Base-by-base conservation (phyloP, 1,140 invertebrate species). In the Mamestra configurata region DNA sequence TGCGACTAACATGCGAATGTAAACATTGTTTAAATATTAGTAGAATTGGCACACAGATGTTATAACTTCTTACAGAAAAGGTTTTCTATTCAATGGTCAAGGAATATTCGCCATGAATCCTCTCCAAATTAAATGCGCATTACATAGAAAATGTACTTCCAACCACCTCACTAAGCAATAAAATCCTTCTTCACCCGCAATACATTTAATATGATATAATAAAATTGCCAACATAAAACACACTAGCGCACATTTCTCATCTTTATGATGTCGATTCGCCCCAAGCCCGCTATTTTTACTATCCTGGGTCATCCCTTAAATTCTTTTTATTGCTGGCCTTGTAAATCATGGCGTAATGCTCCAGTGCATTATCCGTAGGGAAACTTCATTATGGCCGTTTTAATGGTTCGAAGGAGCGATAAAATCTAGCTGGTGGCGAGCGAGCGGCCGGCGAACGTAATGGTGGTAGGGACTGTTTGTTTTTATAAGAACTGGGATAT, bases 381-480 rank as follows among this genome's bases (percentile, higher is more conserved):
- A 92, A 92, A 94, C 91, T 94, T 94, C 93, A 94, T 94, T 94
- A 94, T 93, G 93, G 91, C 85, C 88, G 90, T 91, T 93, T 94
- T 94, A 94, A 94, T 94, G 93, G 92, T 90, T 90, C 86, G 92
- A 88, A 93, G 92, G 88, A 92, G 83, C 92, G 92, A 94, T 94
- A 94, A 94, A 94, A 94, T 94, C 92, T 91, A 87, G 89, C 90
- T 83, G 85, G 86, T 85, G 87, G 89, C 84, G 81, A 83, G 82
- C 82, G 82, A 76, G 72, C 55, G 55, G 77, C 72, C 37, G 24
- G 35, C 51, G 18, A 61, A 55, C 80, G 84, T 85, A 85, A 86
- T 85, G 73, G 85, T 79, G 61, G 49, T 8, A 82, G 84, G 84
- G 82, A 49, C 46, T 61, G 83, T 79, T 71, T 5, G 40, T 73